Evolutionary conservation across 1,140 invertebrate genomes (phyloP), one percentile per base, ranked within the genome.

Genomic region (Apocrypta bakeri): DNA sequence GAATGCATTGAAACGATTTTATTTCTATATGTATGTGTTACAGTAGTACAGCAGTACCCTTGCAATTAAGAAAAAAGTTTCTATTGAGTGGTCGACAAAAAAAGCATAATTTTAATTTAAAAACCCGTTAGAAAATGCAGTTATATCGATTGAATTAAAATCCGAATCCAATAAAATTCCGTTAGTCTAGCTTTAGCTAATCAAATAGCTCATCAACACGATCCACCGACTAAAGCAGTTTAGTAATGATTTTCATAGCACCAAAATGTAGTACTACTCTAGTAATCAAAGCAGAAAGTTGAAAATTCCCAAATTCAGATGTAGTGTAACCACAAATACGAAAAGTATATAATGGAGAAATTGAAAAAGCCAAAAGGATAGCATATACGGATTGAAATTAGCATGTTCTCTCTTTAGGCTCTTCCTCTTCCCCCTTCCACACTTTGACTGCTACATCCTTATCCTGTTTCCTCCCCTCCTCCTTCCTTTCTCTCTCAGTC

Each of bases 341-440:
- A 73, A 48, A 27, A 21, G 37, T 24, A 24, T 25, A 14, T n/a
- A 48, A 17, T 40, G 48, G 68, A 12, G 17, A 24, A 27, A 21
- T 29, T 9, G 25, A 48, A 61, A 73, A 73, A 73, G 73, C 73
- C 48, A 75, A 75, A 61, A 31, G 25, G 73, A 56, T 75, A 61
- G 73, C 42, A 56, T 61, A n/a, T n/a, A 75, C 56, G 24, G 40
- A 56, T 61, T 75, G 73, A 75, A 8, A 61, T 75, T 75, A 61
- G 14, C 73, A 61, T 75, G 73, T 75, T 75, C 25, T 72, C 66
- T 17, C 29, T 24, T 21, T 48, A 48, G 12, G 12, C 42, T 17
- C 42, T 48, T 48, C 33, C 33, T 9, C 2, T 9, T 37, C 33
- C 33, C 2, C 2, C 56, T 61, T 61, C 4, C n/a, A 61, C 56